phyloP scores from a whole-genome alignment of 1,140 invertebrate species.

The Drosophila pruinosa region DNA sequence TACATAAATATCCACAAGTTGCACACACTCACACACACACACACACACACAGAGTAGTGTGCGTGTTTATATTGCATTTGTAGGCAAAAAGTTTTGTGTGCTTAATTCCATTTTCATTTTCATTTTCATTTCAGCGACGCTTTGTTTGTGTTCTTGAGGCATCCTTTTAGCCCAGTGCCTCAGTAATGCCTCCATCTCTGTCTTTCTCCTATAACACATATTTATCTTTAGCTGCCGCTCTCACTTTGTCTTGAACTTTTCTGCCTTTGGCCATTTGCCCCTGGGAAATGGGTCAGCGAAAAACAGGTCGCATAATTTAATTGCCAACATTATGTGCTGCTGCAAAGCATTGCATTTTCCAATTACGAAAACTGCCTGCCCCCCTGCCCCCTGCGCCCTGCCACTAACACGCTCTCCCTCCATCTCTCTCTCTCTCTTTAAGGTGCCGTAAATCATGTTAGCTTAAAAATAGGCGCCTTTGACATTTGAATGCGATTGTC shows the following conservation, averaged over 20 bases:
- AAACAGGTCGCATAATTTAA: conserved; percentile 21
- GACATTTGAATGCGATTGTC: conserved; percentile 33
- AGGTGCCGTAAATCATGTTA: conserved; percentile 16
- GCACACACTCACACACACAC: neutral
- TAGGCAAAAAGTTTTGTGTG: conserved; percentile 50
- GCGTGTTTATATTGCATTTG: conserved; percentile 10
- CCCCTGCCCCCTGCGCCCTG: neutral
- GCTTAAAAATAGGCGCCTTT: conserved; percentile 45
- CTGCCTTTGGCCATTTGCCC: conserved; percentile 19
- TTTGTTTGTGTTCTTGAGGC: conserved; percentile 62
- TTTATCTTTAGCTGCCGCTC: no score
- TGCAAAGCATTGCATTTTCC: conserved; percentile 16
- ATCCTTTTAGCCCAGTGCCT: conserved; percentile 34
- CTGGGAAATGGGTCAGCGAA: conserved; percentile 56
- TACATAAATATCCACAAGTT: conserved; percentile 25
- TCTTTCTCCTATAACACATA: neutral
- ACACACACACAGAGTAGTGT: neutral
- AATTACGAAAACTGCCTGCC: neutral
- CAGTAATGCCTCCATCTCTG: conserved; percentile 16
- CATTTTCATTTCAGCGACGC: conserved; percentile 57
- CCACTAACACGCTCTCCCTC: neutral
- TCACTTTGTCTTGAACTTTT: conserved; percentile 8
- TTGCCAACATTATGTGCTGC: neutral
- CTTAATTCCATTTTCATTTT: conserved; percentile 77
- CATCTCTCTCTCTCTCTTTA: neutral